Evolutionary conservation across 2,888 invertebrate species (phyloP).

Genomic region (Polydrusus pterygomalis): DNA sequence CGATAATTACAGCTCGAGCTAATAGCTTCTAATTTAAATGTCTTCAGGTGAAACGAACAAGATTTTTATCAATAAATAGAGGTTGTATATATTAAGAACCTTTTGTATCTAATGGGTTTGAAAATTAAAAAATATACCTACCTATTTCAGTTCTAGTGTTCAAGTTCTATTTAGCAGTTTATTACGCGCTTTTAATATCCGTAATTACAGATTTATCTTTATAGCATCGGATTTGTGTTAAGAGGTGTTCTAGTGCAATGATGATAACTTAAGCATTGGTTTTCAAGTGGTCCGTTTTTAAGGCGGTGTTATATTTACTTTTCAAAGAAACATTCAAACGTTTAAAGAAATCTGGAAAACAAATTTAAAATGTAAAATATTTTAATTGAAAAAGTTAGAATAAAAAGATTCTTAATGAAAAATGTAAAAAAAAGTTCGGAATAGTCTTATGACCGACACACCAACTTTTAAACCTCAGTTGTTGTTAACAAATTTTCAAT

Average conservation of each 20-base stretch:
- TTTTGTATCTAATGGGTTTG: constrained; percentile 47
- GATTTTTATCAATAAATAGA: constrained; percentile 52
- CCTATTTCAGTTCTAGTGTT: constrained; percentile 44
- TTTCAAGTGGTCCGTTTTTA: constrained; percentile 29
- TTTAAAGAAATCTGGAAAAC: background rate
- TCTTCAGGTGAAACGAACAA: constrained; percentile 47
- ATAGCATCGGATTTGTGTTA: constrained; percentile 46
- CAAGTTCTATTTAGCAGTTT: constrained; percentile 41
- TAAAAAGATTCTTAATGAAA: no score
- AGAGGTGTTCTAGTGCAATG: constrained; percentile 39
- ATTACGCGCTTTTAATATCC: constrained; percentile 49
- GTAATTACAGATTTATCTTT: constrained; percentile 50
- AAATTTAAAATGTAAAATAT: no score
- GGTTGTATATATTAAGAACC: constrained; percentile 41
- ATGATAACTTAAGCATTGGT: constrained; percentile 16
- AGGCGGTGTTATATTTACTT: constrained; percentile 2
- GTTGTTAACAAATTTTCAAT: no score
- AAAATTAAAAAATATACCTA: constrained; percentile 52
- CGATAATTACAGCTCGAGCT: constrained; percentile 42
- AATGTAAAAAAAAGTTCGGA: no score
- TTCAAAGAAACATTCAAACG: no score
- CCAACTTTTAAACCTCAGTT: no score
- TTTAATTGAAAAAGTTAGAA: no score
- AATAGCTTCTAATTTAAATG: constrained; percentile 52
- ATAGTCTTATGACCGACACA: no score